Conservation (phyloP, 2,797 vertebrate genomes). For the Myioborus melanocephalus region DNA sequence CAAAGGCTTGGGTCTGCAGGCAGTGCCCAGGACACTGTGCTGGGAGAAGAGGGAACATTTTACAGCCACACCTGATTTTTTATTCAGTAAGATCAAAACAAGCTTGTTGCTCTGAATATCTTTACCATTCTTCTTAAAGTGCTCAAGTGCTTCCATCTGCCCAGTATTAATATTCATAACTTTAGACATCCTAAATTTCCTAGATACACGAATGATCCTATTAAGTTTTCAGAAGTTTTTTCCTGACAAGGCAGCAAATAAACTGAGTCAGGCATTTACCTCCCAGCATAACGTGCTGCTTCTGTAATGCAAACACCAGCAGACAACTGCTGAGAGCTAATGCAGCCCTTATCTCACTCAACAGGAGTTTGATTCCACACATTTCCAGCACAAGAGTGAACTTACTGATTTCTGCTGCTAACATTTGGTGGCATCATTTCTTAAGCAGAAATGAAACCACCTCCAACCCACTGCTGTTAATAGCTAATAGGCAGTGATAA, state of each 20-base stretch:
- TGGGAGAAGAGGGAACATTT: not conserved
- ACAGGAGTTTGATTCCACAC: constrained; percentile 23
- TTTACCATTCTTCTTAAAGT: not conserved
- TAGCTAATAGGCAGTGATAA: not conserved
- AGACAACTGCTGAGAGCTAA: constrained; percentile 65
- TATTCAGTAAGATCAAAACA: not conserved
- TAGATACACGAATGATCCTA: constrained; percentile 3
- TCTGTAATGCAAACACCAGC: constrained; percentile 42
- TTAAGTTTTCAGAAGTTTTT: constrained; percentile 41
- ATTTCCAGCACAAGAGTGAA: constrained; percentile 35
- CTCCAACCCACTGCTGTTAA: not conserved
- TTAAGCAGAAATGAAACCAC: not conserved
- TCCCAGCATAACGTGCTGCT: constrained; percentile 29
- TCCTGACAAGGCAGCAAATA: constrained; percentile 52
- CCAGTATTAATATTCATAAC: constrained; percentile 19
- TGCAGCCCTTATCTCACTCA: constrained; percentile 57
- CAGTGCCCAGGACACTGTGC: not conserved
- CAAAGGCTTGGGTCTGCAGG: not conserved
- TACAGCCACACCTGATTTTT: not conserved
- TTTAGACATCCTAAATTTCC: constrained; percentile 35
- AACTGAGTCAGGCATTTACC: constrained; percentile 43
- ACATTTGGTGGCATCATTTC: not conserved
- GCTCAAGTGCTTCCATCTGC: not conserved
- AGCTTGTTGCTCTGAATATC: not conserved
- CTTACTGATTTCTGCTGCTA: constrained; percentile 11